A percentile compares a stretch with the other conserved stretches of the same genome.
These are phyloP conservation scores for Atopsyche davidsoni DNA, from an alignment of 1,140 invertebrate species.

Conservation along the genomic window DNA sequence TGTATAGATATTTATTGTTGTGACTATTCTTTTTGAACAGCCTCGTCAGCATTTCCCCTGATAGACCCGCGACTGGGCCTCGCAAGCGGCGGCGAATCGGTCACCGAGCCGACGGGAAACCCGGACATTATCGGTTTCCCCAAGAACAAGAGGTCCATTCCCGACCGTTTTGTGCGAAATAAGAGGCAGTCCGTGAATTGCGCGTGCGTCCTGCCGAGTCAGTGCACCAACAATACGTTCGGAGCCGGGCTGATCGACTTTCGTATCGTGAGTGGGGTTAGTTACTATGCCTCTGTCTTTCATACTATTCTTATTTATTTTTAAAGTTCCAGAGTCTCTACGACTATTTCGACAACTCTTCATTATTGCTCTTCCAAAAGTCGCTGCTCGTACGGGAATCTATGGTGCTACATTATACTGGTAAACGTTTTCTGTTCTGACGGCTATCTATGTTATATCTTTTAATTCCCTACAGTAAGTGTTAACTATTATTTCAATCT, in stretches of 20 bases:
- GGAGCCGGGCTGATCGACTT: slow-evolving; percentile 52
- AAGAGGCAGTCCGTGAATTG: slow-evolving; percentile 30
- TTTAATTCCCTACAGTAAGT: not conserved
- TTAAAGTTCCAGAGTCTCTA: no score
- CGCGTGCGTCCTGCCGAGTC: slow-evolving; percentile 38
- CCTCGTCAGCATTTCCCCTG: slow-evolving; percentile 28
- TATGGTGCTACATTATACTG: no score
- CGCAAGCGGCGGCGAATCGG: slow-evolving; percentile 16
- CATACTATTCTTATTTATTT: no score
- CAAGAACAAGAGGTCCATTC: slow-evolving; percentile 33
- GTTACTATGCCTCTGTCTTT: no score
- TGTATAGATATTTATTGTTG: no score
- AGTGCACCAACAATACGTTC: slow-evolving; percentile 36
- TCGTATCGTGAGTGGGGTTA: slow-evolving; percentile 55
- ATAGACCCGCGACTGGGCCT: slow-evolving; percentile 34
- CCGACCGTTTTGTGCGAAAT: not conserved
- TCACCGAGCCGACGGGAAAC: slow-evolving; percentile 17
- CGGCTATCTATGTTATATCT: no score
- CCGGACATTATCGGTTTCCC: slow-evolving; percentile 28
- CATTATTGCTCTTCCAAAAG: no score
- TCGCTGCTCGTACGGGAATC: no score
- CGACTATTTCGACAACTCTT: no score
- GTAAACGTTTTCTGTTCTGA: no score
- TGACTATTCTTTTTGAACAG: no score
- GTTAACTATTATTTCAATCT: no score